Percentiles rank a stretch among this genome's conserved stretches.
These are phyloP conservation scores for Cheumatopsyche charites DNA, from an alignment of 1,140 invertebrate species.

Conservation along the genomic window DNA sequence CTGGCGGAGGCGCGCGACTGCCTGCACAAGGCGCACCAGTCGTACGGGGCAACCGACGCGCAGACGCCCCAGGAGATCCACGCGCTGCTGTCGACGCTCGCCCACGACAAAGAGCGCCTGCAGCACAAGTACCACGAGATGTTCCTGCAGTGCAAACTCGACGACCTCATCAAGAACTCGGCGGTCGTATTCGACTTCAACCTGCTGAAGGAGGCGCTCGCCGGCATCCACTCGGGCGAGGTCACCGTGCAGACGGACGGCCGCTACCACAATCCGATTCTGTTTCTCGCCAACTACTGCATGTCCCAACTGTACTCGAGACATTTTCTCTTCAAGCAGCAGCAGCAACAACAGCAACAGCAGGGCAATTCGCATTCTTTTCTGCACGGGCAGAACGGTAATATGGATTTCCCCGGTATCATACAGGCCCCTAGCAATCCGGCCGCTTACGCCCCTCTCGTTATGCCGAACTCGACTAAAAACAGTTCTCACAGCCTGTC, in stretches of 20 bases:
- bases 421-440: conserved; percentile 25
- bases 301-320: conserved; percentile 75
- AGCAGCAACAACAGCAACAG: conserved; percentile 44
- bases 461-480: conserved; percentile 42
- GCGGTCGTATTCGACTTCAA: conserved; percentile 70
- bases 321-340: conserved; percentile 58
- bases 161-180: conserved; percentile 72
- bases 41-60: conserved; percentile 41
- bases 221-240: conserved; percentile 65
- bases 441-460: conserved; percentile 43
- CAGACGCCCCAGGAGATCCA: conserved; percentile 63
- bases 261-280: conserved; percentile 66
- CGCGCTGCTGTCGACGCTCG: conserved; percentile 63
- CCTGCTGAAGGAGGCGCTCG: conserved; percentile 68
- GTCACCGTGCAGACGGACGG: conserved; percentile 51
- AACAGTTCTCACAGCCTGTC: conserved; percentile 24
- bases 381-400: conserved; percentile 42
- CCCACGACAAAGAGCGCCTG: conserved; percentile 68
- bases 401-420: conserved; percentile 37
- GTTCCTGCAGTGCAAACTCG: conserved; percentile 73
- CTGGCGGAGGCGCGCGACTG: conserved; percentile 69
- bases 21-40: conserved; percentile 64
- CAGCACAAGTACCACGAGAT: conserved; percentile 73
- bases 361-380: conserved; percentile 31
- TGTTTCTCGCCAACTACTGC: conserved; percentile 76